These are phyloP conservation scores for Chloropsis hardwickii DNA, from an alignment of 2,113 vertebrate genomes.

Conservation along the genomic window DNA sequence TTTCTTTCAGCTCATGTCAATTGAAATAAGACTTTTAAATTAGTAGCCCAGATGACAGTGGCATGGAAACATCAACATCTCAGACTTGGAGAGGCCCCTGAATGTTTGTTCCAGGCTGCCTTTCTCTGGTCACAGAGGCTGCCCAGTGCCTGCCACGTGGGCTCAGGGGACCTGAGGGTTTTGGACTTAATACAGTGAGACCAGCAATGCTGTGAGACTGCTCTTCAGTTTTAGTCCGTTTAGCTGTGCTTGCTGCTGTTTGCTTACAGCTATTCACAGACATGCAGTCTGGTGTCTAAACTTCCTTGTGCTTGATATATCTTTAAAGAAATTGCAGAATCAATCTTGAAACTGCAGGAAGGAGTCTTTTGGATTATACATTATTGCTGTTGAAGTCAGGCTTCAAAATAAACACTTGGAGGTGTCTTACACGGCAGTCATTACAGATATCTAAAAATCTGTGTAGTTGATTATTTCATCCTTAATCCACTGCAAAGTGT, in stretches of 20 bases:
- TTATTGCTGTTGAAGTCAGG: not conserved
- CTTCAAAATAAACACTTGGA: not conserved
- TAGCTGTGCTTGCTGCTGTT: not conserved
- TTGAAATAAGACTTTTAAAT: conserved; percentile 33
- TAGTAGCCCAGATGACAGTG: conserved; percentile 15
- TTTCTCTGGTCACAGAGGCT: not conserved
- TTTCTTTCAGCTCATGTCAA: not conserved
- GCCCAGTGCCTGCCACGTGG: not conserved
- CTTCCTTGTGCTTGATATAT: not conserved
- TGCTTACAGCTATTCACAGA: not conserved
- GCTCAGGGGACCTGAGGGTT: not conserved
- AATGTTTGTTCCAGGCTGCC: not conserved
- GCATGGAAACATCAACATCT: not conserved
- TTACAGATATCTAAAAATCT: not conserved
- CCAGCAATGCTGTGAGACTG: not conserved
- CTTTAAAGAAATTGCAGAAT: not conserved
- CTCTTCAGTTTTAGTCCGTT: not conserved
- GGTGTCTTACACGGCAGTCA: not conserved
- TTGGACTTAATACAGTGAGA: not conserved
- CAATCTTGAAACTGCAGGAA: not conserved
- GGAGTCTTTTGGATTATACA: not conserved
- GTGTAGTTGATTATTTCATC: not conserved
- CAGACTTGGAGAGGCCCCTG: not conserved
- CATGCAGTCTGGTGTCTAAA: not conserved
- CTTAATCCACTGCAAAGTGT: not conserved